Conservation (phyloP, 1,140 invertebrate genomes). For the Sinonovacula constricta region DNA sequence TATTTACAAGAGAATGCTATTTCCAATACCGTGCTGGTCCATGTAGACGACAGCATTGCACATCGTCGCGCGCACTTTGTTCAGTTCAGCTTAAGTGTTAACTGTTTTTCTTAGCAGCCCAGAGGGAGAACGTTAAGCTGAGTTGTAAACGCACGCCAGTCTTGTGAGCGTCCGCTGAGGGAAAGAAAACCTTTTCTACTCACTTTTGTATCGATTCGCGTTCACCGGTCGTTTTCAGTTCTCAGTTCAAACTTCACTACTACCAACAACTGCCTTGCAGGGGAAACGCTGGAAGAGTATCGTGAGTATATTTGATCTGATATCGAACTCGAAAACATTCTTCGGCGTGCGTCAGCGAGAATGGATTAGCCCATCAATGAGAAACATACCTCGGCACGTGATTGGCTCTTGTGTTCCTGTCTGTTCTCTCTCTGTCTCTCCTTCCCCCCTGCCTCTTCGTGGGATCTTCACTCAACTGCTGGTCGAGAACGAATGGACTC, state of each 20-base stretch:
- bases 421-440: neutral
- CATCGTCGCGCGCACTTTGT: slow-evolving; percentile 1
- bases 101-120: slow-evolving; percentile 6
- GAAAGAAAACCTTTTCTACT: slow-evolving; percentile 28
- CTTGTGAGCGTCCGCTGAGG: too few species aligned
- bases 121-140: neutral
- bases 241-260: slow-evolving; percentile 16
- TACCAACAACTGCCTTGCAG: neutral
- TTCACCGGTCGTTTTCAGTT: neutral
- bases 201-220: slow-evolving; percentile 7
- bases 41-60: slow-evolving; percentile 19
- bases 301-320: neutral
- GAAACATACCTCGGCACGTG: neutral
- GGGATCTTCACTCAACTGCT: neutral
- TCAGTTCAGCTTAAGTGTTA: neutral
- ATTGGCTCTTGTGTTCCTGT: slow-evolving; percentile 1
- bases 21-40: slow-evolving; percentile 21
- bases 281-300: slow-evolving; percentile 3
- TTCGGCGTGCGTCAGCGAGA: too few species aligned
- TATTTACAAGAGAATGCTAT: too few species aligned
- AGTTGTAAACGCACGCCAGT: too few species aligned
- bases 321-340: neutral
- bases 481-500: neutral
- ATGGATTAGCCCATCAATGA: too few species aligned
- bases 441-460: neutral